phyloP scores from a whole-genome alignment of 2,113 vertebrate species.

The Sarotherodon lohbergeri region DNA sequence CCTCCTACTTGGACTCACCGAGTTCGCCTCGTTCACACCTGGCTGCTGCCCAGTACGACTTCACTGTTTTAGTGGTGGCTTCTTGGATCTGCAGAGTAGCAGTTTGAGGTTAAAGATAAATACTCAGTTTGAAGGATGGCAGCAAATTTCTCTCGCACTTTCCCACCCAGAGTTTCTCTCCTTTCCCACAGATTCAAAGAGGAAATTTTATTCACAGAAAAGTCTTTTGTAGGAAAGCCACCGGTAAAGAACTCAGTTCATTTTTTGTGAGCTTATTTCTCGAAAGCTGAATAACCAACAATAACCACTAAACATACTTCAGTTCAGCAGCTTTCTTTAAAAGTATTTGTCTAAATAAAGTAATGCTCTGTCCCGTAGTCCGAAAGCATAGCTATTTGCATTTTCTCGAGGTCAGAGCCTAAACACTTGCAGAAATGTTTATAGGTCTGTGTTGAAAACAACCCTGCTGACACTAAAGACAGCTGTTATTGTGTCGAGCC shows the following conservation, averaged over 20 bases:
- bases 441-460: conserved; percentile 28
- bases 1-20: background rate
- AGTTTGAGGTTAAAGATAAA: conserved; percentile 33
- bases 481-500: conserved; percentile 31
- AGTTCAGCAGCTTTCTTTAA: background rate
- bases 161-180: conserved; percentile 10
- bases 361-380: background rate
- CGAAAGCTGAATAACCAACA: background rate
- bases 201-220: conserved; percentile 17
- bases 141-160: background rate
- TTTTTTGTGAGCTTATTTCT: background rate
- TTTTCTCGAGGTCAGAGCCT: conserved; percentile 25
- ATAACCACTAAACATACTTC: background rate
- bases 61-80: background rate
- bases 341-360: background rate
- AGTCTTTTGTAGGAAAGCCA: background rate
- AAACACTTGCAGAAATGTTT: conserved; percentile 41
- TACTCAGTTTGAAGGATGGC: background rate
- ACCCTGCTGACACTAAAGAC: conserved; percentile 29
- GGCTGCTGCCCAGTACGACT: background rate
- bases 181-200: background rate
- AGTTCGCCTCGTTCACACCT: background rate
- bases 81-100: background rate
- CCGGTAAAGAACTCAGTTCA: background rate
- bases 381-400: conserved; percentile 14